Conservation (phyloP, 2,888 invertebrate genomes). For the Chalcosyrphus nemorum region DNA sequence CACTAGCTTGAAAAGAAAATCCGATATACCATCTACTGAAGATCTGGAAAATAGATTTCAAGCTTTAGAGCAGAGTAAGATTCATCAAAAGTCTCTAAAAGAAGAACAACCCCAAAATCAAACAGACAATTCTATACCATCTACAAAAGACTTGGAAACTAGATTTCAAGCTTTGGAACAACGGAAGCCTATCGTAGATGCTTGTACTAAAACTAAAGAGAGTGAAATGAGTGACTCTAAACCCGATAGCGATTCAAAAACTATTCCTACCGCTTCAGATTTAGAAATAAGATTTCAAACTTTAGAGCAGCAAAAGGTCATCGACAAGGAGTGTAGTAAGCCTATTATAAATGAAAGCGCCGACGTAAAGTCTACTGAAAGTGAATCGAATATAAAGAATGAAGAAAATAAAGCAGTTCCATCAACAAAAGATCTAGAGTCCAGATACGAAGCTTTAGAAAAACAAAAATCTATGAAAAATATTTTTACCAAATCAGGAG, state of each 20-base stretch:
- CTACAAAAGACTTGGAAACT: slow-evolving; percentile 27
- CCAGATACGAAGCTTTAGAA: slow-evolving; percentile 77
- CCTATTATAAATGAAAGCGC: not conserved
- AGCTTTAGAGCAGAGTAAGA: slow-evolving; percentile 75
- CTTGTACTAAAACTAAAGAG: not conserved
- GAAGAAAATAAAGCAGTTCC: slow-evolving; percentile 56
- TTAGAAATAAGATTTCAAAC: slow-evolving; percentile 25
- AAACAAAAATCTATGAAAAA: slow-evolving; percentile 1
- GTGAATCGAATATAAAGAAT: not conserved
- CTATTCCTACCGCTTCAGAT: slow-evolving; percentile 64
- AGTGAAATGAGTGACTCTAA: not conserved
- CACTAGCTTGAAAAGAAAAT: not conserved
- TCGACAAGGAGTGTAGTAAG: not conserved
- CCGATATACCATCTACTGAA: slow-evolving; percentile 78
- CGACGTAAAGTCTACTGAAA: not conserved
- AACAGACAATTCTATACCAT: not conserved
- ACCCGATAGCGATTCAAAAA: not conserved
- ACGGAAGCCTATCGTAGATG: slow-evolving; percentile 11
- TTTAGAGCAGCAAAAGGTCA: slow-evolving; percentile 18
- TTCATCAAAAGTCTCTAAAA: not conserved
- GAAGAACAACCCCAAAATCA: slow-evolving; percentile 23
- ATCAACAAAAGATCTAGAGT: slow-evolving; percentile 76
- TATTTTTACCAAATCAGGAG: not conserved
- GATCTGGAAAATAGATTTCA: slow-evolving; percentile 79
- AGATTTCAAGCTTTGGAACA: slow-evolving; percentile 41